phyloP scores from a whole-genome alignment of 35 echinoderm and acorn worm species.

The Nesometra sesokonis region DNA sequence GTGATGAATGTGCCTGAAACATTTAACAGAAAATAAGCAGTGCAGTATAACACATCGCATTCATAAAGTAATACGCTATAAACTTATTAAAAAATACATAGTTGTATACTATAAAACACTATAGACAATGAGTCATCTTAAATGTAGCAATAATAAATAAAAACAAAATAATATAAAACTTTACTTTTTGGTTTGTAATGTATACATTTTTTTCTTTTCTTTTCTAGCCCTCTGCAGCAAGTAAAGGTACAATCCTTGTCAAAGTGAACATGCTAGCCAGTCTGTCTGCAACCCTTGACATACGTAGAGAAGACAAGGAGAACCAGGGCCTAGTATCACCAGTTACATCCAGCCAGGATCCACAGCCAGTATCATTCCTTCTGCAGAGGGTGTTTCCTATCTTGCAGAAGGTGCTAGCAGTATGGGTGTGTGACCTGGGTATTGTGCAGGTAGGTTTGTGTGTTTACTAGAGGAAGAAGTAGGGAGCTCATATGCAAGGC shows the following conservation, averaged over 20 bases:
- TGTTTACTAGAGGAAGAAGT: too few relatives aligned
- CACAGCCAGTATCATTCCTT: conserved; percentile 82
- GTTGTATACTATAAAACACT: too few relatives aligned
- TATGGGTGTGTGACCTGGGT: conserved; percentile 68
- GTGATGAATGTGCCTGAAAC: too few relatives aligned
- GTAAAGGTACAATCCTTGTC: conserved; percentile 62
- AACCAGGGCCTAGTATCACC: conserved; percentile 18
- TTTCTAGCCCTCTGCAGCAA: conserved; percentile 57
- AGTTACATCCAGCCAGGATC: conserved; percentile 27
- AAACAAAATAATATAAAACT: too few relatives aligned
- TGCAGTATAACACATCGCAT: too few relatives aligned
- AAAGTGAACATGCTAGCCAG: conserved; percentile 87
- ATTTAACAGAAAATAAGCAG: too few relatives aligned
- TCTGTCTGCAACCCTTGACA: conserved; percentile 74
- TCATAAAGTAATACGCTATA: too few relatives aligned
- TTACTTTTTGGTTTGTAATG: too few relatives aligned
- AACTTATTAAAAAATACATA: too few relatives aligned
- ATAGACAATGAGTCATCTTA: too few relatives aligned
- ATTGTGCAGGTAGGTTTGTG: conserved; percentile 67
- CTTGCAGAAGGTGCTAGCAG: conserved; percentile 65
- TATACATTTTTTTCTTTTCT: neutral
- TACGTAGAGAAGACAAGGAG: conserved; percentile 60
- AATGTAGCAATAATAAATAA: too few relatives aligned
- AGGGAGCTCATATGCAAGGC: too few relatives aligned
- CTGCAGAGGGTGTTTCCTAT: conserved; percentile 73